Evolutionary conservation across 2,113 vertebrate genomes (phyloP).

Genomic region (Leiothrix lutea): DNA sequence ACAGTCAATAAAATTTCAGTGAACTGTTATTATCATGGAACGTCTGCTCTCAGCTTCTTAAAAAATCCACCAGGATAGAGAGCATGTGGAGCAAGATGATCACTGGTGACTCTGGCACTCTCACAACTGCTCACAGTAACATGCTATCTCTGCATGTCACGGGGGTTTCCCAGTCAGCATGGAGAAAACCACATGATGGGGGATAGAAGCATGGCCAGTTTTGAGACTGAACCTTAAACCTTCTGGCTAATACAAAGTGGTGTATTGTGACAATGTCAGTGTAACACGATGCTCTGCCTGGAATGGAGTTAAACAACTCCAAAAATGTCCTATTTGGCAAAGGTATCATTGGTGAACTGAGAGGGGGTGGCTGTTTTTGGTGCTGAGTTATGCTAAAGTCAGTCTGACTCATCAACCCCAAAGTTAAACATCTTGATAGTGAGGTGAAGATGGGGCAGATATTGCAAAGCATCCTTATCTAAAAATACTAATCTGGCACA

Average conservation of each 20-base stretch:
- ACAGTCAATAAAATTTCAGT: neutral
- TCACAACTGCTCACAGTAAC: neutral
- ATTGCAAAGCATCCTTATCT: neutral
- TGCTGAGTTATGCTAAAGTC: neutral
- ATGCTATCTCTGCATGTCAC: neutral
- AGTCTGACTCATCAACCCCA: neutral
- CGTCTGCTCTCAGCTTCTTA: neutral
- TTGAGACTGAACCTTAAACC: neutral
- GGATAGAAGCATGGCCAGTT: neutral
- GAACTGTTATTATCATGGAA: neutral
- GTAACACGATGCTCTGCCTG: neutral
- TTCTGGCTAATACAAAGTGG: neutral
- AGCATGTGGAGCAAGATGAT: neutral
- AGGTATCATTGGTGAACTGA: neutral
- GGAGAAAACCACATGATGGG: neutral
- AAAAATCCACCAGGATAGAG: neutral
- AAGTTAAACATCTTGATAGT: neutral
- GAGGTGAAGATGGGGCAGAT: neutral
- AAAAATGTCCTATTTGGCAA: neutral
- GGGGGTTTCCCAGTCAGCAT: neutral
- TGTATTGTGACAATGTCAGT: neutral
- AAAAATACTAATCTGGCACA: neutral
- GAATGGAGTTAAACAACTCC: neutral
- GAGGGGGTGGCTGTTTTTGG: neutral
- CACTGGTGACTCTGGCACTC: neutral